A percentile compares a stretch with the other conserved stretches of the same genome.
Evolutionary conservation across 2,113 vertebrate genomes (phyloP).

Genomic region (Otolemur garnettii): DNA sequence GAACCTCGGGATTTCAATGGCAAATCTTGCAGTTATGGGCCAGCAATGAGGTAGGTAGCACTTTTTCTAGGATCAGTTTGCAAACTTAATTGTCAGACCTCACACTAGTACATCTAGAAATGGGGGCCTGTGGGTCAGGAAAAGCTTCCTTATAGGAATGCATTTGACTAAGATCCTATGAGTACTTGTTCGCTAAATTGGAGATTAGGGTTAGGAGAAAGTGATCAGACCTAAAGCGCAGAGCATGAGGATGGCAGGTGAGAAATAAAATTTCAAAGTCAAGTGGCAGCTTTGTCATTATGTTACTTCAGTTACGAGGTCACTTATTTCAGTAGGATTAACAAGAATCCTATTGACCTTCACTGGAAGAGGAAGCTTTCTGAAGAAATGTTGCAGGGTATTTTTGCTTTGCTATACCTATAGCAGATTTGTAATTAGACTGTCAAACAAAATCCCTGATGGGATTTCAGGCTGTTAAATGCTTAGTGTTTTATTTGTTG

Average conservation of each 20-base stretch:
- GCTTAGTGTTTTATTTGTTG: constrained; percentile 1
- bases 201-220: not conserved
- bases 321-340: not conserved
- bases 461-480: constrained; percentile 24
- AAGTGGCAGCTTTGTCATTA: not conserved
- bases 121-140: not conserved
- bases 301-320: not conserved
- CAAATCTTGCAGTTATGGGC: not conserved
- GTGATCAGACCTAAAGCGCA: not conserved
- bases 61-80: no score
- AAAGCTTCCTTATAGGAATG: constrained; percentile 2
- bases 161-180: not conserved
- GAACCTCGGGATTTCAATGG: not conserved
- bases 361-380: not conserved
- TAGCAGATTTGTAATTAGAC: constrained; percentile 56
- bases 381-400: not conserved
- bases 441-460: not conserved
- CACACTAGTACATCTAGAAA: not conserved
- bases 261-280: not conserved
- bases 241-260: not conserved
- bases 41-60: no score
- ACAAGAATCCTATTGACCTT: not conserved
- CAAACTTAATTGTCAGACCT: no score
- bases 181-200: not conserved
- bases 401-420: constrained; percentile 47